Base-by-base conservation (phyloP, 2,113 vertebrate species). In the Phycodurus eques region DNA sequence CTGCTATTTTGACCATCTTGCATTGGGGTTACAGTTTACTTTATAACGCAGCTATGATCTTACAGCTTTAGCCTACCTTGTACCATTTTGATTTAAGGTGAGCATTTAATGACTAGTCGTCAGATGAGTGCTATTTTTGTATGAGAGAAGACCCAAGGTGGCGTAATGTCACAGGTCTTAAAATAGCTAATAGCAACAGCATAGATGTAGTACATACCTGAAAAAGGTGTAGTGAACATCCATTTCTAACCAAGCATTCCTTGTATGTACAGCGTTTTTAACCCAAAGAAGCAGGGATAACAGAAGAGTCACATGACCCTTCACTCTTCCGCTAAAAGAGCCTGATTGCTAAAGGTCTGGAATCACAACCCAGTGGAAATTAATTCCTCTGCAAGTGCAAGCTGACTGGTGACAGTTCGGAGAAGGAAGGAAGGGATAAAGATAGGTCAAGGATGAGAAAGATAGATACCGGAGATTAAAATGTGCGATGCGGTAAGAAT, bases 321-420 rank as follows among this genome's bases (percentile, higher is more conserved):
- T 72, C 72, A 78, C 79, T 39, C 43, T 69, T 74, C 70, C 71
- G 86, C 81, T 71, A 88, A 87, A 82, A 89, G 83, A 83, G 85
- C 76, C 74, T 66, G 78, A 62, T 12, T 14, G 13, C 47, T 49
- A 49, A 47, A 47, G 22, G 22, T 22, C 56, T 57, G n/a, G 22
- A 31, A 27, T 33, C 13, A 7, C 57, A 59, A 59, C 22, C 27
- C 57, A 11, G 11, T 31, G 57, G 78, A 68, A 78, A 79, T 73
- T 67, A 76, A 71, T 79, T 81, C 85, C 80, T 80, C 6, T 39
- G 47, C 77, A 71, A 62, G 72, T 70, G 75, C 42, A 68, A 71
- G 61, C 65, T 78, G 82, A 86, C 75, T 80, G 80, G 71, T 87
- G 82, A 87, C 73, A 70, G 75, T 53, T 51, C 68, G 71, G 68